phyloP scores from a whole-genome alignment of 1,140 invertebrate species.

The Apis florea region DNA sequence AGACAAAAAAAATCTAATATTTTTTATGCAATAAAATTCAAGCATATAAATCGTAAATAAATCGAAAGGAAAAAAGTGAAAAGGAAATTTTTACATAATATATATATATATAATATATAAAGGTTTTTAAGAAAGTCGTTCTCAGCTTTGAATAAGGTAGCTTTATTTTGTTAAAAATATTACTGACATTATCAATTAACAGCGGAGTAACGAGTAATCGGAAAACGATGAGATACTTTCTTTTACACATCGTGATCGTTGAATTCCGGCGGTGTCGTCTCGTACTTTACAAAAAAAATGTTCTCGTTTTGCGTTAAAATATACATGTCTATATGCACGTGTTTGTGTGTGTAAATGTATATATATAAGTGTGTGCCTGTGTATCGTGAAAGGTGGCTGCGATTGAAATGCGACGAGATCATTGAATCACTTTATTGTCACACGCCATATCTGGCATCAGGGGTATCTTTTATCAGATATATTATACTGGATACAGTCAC shows the following conservation, averaged over 20 bases:
- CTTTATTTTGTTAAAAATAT: constrained; percentile 54
- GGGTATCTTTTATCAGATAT: constrained; percentile 78
- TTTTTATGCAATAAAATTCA: neutral
- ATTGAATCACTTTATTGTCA: constrained; percentile 80
- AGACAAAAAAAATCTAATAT: neutral
- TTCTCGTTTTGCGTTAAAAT: constrained; percentile 29
- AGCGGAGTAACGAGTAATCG: constrained; percentile 43
- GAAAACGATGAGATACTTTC: constrained; percentile 38
- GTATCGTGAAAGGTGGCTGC: constrained; percentile 52
- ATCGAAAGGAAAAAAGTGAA: neutral
- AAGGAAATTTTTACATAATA: neutral
- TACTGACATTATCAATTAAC: constrained; percentile 49
- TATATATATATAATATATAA: neutral
- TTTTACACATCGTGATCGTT: constrained; percentile 42
- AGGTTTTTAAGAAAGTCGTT: neutral
- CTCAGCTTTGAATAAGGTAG: constrained; percentile 40
- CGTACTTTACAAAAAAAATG: constrained; percentile 30
- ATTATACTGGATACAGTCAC: constrained; percentile 79
- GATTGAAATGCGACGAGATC: constrained; percentile 71
- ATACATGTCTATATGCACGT: constrained; percentile 24
- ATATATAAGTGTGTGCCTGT: constrained; percentile 3
- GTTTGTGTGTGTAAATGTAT: neutral
- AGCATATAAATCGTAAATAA: neutral
- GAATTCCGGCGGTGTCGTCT: constrained; percentile 42
- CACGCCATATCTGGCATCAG: constrained; percentile 78